Evolutionary conservation across 2,797 vertebrate genomes (phyloP).

Genomic region (Carduelis carduelis): DNA sequence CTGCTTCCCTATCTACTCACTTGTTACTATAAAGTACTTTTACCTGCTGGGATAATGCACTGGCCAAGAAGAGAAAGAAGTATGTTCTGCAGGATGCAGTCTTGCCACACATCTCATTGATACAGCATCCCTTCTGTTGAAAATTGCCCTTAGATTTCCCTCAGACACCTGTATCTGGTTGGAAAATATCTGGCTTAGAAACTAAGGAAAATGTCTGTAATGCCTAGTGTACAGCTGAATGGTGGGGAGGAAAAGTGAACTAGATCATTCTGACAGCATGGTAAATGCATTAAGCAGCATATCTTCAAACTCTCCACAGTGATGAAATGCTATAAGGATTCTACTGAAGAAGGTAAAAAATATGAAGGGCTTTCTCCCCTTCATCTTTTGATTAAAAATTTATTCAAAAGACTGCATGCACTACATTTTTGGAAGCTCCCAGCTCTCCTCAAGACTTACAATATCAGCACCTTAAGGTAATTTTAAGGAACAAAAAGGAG

Average conservation of each 20-base stretch:
- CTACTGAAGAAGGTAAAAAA: background rate
- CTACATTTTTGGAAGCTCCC: background rate
- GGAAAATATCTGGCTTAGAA: background rate
- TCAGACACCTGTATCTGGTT: background rate
- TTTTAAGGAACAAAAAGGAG: background rate
- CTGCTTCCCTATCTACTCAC: background rate
- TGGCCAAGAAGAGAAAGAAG: background rate
- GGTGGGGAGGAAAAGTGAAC: background rate
- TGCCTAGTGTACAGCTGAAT: background rate
- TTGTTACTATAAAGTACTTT: background rate
- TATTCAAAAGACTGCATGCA: background rate
- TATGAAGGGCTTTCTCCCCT: background rate
- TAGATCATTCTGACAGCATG: background rate
- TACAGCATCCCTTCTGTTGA: background rate
- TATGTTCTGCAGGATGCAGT: background rate
- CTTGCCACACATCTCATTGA: background rate
- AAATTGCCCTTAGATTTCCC: background rate
- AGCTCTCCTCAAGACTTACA: background rate
- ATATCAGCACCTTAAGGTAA: background rate
- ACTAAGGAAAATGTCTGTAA: rapidly evolving
- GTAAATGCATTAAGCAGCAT: background rate
- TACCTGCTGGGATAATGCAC: background rate
- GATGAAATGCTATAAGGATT: background rate
- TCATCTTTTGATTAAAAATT: background rate
- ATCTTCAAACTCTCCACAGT: background rate